Evolutionary conservation across 1,140 invertebrate species (phyloP).

Genomic region (Drosophila arizonae): DNA sequence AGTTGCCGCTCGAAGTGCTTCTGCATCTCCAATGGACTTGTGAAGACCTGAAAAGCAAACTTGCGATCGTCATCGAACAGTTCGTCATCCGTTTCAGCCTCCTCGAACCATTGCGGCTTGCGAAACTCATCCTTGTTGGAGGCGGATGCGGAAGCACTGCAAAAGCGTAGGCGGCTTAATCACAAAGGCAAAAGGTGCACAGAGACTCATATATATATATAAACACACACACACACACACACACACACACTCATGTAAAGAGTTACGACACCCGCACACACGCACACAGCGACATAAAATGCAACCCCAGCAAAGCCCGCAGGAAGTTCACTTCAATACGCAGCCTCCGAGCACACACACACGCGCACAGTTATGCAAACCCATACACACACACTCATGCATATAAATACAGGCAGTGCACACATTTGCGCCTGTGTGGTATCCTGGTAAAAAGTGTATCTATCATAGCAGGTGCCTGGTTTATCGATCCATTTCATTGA

Average conservation of each 20-base stretch:
- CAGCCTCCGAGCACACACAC: slow-evolving; percentile 56
- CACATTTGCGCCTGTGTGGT: slow-evolving; percentile 47
- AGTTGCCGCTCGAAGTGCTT: slow-evolving; percentile 83
- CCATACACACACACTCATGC: slow-evolving; percentile 27
- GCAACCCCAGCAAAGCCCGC: slow-evolving; percentile 1
- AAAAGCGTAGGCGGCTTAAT: not conserved
- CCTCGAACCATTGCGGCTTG: slow-evolving; percentile 82
- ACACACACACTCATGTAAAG: slow-evolving; percentile 13
- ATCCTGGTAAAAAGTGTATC: slow-evolving; percentile 76
- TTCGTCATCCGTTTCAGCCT: slow-evolving; percentile 81
- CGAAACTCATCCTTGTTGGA: slow-evolving; percentile 79
- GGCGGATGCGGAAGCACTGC: slow-evolving; percentile 57
- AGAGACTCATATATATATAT: not conserved
- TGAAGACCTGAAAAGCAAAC: slow-evolving; percentile 83
- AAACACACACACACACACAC: slow-evolving; percentile 1
- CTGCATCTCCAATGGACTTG: slow-evolving; percentile 83
- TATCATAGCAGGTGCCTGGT: slow-evolving; percentile 65
- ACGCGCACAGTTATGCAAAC: not conserved
- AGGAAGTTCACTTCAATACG: slow-evolving; percentile 53
- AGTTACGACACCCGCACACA: slow-evolving; percentile 6
- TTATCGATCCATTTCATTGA: slow-evolving; percentile 45
- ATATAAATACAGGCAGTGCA: slow-evolving; percentile 7
- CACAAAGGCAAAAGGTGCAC: not conserved
- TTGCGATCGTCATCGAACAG: slow-evolving; percentile 82
- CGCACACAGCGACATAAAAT: not conserved